These are phyloP conservation scores for Drosophila ambigua DNA, from an alignment of 1,140 invertebrate genomes.

Conservation along the genomic window DNA sequence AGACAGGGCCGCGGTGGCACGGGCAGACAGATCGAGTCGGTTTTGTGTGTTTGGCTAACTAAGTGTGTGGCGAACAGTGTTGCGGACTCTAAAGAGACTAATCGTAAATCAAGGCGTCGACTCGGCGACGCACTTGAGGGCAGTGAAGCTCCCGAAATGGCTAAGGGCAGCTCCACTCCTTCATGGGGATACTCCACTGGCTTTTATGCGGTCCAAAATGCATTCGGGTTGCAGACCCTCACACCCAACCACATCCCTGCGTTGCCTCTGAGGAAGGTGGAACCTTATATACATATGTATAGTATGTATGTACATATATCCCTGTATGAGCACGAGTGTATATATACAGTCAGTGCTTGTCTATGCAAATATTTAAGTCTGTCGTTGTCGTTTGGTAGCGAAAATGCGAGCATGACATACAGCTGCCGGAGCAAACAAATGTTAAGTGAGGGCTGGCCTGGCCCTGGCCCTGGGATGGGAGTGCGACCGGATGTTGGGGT, in stretches of 20 bases:
- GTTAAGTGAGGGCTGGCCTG: slow-evolving; percentile 33
- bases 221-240: slow-evolving; percentile 31
- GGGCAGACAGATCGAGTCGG: slow-evolving; percentile 37
- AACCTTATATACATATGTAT: slow-evolving; percentile 7
- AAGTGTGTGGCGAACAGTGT: slow-evolving; percentile 67
- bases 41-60: slow-evolving; percentile 67
- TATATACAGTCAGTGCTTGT: slow-evolving; percentile 48
- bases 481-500: neutral
- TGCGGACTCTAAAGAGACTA: slow-evolving; percentile 63
- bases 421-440: slow-evolving; percentile 58
- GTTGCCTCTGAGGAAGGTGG: slow-evolving; percentile 6
- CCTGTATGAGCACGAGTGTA: slow-evolving; percentile 4
- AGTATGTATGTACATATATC: slow-evolving; percentile 13
- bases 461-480: neutral
- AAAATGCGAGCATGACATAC: slow-evolving; percentile 74
- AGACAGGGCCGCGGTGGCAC: neutral
- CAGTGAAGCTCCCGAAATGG: neutral
- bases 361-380: slow-evolving; percentile 77
- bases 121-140: slow-evolving; percentile 51
- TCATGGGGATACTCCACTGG: slow-evolving; percentile 33
- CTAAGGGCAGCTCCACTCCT: slow-evolving; percentile 22
- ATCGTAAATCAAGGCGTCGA: slow-evolving; percentile 70
- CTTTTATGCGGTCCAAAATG: slow-evolving; percentile 36
- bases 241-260: slow-evolving; percentile 10
- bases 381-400: slow-evolving; percentile 72